A percentile compares a stretch with the other conserved stretches of the same genome.
Conservation (phyloP, 1,140 invertebrate species). For the Platyura marginata region DNA sequence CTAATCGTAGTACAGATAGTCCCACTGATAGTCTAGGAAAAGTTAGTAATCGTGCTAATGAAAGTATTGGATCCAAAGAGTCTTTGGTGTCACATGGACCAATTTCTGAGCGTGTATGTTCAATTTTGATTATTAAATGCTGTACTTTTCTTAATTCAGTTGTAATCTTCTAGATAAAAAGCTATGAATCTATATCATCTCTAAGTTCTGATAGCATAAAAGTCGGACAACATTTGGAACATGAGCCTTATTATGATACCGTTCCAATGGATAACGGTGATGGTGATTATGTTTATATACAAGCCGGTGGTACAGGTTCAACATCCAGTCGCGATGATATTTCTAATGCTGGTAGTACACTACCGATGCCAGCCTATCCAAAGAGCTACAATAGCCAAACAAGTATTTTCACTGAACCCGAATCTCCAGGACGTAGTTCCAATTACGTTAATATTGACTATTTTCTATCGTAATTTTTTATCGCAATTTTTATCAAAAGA, state of each 20-base stretch:
- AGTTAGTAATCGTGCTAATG: constrained; percentile 5
- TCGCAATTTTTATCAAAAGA: no score
- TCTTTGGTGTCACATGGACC: constrained; percentile 19
- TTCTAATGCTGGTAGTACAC: constrained; percentile 37
- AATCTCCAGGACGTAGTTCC: constrained; percentile 51
- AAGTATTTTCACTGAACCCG: constrained; percentile 33
- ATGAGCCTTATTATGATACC: constrained; percentile 67
- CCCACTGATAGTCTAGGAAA: constrained; percentile 17
- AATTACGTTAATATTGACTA: constrained; percentile 86
- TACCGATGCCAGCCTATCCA: constrained; percentile 18
- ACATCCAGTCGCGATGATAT: constrained; percentile 38
- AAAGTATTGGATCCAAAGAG: constrained; percentile 19
- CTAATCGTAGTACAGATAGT: not conserved
- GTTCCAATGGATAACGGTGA: constrained; percentile 57
- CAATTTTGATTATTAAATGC: not conserved
- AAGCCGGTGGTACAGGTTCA: constrained; percentile 37
- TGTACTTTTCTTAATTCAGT: no score
- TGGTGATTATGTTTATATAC: constrained; percentile 58
- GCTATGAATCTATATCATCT: constrained; percentile 38
- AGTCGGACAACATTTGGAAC: constrained; percentile 10
- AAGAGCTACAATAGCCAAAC: constrained; percentile 17
- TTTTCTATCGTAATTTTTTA: constrained; percentile 66
- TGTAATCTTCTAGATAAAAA: constrained; percentile 29
- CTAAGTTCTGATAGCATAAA: constrained; percentile 26
- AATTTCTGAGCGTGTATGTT: constrained; percentile 20